Conservation (phyloP, 2,888 invertebrate genomes). For the Trachelus stipa region DNA sequence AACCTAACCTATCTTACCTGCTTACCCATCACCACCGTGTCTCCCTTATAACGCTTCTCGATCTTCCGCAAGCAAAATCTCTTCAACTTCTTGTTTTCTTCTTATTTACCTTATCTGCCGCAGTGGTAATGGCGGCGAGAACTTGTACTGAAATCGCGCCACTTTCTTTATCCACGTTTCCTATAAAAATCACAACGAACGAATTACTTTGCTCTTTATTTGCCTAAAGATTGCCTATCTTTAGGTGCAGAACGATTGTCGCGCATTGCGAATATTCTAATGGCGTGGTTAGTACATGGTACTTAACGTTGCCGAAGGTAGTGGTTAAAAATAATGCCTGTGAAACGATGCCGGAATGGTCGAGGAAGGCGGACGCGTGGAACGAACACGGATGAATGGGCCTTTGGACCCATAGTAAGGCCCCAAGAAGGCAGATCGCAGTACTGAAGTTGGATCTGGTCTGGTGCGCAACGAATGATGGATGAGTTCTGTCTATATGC, state of each 20-base stretch:
- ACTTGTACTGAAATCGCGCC: not conserved
- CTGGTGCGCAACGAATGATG: slow-evolving; percentile 24
- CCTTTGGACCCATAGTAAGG: not conserved
- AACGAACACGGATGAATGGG: slow-evolving; percentile 25
- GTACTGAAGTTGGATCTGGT: not conserved
- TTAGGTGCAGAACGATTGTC: not conserved
- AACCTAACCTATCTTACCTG: not conserved
- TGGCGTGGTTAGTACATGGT: slow-evolving; percentile 17
- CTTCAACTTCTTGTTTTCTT: not conserved
- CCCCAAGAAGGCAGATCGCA: slow-evolving; percentile 1
- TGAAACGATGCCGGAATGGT: slow-evolving; percentile 24
- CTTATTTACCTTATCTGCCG: not conserved
- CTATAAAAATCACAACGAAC: not conserved
- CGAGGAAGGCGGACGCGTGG: slow-evolving; percentile 25
- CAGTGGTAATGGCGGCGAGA: not conserved
- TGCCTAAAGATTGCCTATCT: not conserved
- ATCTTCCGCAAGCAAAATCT: not conserved
- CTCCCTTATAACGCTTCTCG: not conserved
- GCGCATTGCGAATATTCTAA: slow-evolving; percentile 22
- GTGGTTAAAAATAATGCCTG: slow-evolving; percentile 26
- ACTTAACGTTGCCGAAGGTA: slow-evolving; percentile 20
- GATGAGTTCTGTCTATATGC: slow-evolving; percentile 15
- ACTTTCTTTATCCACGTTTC: not conserved
- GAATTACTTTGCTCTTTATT: not conserved
- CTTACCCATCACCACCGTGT: not conserved